Percentiles rank a stretch among this genome's conserved stretches.
Evolutionary conservation across 1,140 invertebrate genomes (phyloP).

Genomic region (Drusus annulatus): DNA sequence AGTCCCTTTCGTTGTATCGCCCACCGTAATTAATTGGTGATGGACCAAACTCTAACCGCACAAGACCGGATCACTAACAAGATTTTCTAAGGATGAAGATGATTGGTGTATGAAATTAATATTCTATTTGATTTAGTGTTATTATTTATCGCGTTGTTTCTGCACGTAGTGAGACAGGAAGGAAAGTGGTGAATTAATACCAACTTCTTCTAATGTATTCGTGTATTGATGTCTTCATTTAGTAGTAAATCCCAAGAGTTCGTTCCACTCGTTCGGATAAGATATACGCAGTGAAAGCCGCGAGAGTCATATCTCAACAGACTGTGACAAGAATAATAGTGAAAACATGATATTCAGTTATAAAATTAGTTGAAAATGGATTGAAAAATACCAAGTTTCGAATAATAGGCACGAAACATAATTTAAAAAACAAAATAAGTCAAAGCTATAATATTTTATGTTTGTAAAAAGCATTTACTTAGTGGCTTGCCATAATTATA

Average conservation of each 20-base stretch:
- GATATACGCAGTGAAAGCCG: not conserved
- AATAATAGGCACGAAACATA: no score
- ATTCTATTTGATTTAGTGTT: not conserved
- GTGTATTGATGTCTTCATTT: constrained; percentile 27
- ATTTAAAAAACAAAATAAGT: no score
- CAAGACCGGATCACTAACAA: constrained; percentile 8
- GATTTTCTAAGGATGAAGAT: constrained; percentile 10
- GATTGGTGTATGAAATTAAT: constrained; percentile 9
- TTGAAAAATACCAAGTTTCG: no score
- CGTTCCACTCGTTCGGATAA: constrained; percentile 8
- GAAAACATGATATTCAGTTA: constrained; percentile 6
- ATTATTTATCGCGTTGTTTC: constrained; percentile 10
- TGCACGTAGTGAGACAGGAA: constrained; percentile 19
- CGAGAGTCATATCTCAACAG: not conserved
- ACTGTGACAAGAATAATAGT: not conserved
- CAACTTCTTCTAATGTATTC: constrained; percentile 13
- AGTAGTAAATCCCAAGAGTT: not conserved
- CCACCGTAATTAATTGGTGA: not conserved
- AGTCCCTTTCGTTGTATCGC: no score
- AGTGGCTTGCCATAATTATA: no score
- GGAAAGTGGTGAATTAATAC: not conserved
- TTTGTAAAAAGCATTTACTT: no score
- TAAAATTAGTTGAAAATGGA: not conserved
- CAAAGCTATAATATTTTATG: no score
- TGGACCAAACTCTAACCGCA: not conserved